phyloP scores from a whole-genome alignment of 2,888 invertebrate genomes.

The Agriopis leucophaearia region DNA sequence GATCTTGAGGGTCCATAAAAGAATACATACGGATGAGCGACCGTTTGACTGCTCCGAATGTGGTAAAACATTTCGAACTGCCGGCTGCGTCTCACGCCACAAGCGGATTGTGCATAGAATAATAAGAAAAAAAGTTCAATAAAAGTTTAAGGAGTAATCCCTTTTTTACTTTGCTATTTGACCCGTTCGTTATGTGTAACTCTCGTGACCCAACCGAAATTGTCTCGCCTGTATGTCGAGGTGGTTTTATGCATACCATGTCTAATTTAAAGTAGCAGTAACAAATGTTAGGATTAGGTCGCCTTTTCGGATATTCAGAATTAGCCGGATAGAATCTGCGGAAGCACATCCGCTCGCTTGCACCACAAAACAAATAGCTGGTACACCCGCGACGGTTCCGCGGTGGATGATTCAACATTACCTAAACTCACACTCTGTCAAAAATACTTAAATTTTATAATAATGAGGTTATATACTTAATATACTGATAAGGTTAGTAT shows the following conservation, averaged over 20 bases:
- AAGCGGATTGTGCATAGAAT: conserved; percentile 76
- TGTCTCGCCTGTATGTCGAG: background rate
- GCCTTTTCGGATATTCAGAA: too few species aligned
- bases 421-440: background rate
- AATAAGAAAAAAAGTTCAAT: conserved; percentile 61
- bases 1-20: conserved; percentile 79
- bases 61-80: conserved; percentile 80
- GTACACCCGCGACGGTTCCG: too few species aligned
- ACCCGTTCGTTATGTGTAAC: background rate
- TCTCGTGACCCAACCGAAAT: background rate
- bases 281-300: too few species aligned
- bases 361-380: too few species aligned
- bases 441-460: background rate
- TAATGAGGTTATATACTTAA: background rate
- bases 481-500: background rate
- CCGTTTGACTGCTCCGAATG: conserved; percentile 80
- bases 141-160: conserved; percentile 40
- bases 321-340: too few species aligned
- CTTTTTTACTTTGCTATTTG: background rate
- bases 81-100: conserved; percentile 81
- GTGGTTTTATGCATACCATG: too few species aligned
- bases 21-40: conserved; percentile 81
- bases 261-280: too few species aligned
- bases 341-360: too few species aligned
- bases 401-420: too few species aligned